Evolutionary conservation across 2,113 vertebrate genomes (phyloP).

Genomic region (Mobula birostris): DNA sequence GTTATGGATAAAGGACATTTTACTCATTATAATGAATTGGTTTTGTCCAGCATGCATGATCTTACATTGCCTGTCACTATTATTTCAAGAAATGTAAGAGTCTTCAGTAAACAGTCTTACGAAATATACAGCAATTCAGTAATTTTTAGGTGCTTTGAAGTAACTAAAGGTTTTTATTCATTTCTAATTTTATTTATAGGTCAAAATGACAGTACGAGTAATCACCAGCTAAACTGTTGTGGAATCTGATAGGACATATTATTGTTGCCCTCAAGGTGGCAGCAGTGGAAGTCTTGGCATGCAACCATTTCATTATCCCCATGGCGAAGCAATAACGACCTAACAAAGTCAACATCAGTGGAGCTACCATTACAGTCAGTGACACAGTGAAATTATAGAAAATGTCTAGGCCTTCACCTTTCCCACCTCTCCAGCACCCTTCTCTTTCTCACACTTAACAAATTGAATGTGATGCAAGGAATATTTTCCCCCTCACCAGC

Average conservation of each 20-base stretch:
- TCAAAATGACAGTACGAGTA: background rate
- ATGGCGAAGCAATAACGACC: too few species aligned
- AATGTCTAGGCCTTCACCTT: too few species aligned
- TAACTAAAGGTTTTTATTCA: background rate
- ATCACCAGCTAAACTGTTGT: background rate
- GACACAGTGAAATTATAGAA: too few species aligned
- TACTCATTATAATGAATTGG: background rate
- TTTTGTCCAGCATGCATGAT: background rate
- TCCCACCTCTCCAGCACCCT: too few species aligned
- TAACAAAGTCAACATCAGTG: too few species aligned
- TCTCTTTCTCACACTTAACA: too few species aligned
- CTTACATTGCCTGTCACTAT: background rate
- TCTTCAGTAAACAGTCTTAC: background rate
- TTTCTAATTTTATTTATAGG: conserved; percentile 12
- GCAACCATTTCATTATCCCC: too few species aligned
- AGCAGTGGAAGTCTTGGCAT: background rate
- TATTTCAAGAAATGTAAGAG: background rate
- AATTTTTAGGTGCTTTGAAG: background rate
- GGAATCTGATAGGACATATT: background rate
- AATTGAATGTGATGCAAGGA: too few species aligned
- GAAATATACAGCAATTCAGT: background rate
- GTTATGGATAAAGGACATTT: background rate
- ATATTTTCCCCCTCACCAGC: too few species aligned
- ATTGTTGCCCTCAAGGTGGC: background rate
- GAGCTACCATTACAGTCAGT: too few species aligned